These are phyloP conservation scores for Puffinus mauretanicus DNA, from an alignment of 2,113 vertebrate genomes.

Conservation along the genomic window DNA sequence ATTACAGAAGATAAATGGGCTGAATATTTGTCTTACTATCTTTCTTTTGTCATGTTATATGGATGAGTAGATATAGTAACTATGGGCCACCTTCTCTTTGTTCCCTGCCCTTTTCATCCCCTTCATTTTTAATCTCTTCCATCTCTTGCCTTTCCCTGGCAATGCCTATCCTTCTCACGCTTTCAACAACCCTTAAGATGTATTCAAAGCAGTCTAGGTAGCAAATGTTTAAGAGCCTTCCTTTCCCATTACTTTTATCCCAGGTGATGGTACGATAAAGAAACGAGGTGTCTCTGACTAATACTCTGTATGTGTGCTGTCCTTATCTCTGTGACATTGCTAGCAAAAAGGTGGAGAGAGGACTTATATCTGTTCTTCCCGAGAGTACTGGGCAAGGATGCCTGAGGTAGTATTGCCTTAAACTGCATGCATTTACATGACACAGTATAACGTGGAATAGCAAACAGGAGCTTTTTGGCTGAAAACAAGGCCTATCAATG, in stretches of 20 bases:
- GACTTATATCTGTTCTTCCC: not conserved
- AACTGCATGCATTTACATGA: not conserved
- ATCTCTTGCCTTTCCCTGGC: not conserved
- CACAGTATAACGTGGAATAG: not conserved
- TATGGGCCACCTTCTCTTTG: not conserved
- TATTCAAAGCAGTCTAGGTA: not conserved
- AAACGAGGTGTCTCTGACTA: not conserved
- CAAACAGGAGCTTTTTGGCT: not conserved
- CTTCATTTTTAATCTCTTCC: not conserved
- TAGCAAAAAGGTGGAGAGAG: not conserved
- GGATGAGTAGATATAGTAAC: not conserved
- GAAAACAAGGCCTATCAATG: not conserved
- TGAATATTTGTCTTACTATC: not conserved
- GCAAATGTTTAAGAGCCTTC: not conserved
- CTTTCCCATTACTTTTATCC: not conserved
- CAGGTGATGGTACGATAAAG: not conserved
- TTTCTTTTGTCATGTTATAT: not conserved
- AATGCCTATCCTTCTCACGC: not conserved
- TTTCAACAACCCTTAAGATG: not conserved
- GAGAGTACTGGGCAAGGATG: not conserved
- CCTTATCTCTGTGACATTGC: not conserved
- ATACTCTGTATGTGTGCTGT: not conserved
- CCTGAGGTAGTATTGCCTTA: not conserved
- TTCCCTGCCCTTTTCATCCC: not conserved
- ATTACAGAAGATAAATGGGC: conserved; percentile 3